Evolutionary conservation across 2,113 vertebrate species (phyloP), one percentile per base, ranked within the genome.

Genomic region (Solea senegalensis): DNA sequence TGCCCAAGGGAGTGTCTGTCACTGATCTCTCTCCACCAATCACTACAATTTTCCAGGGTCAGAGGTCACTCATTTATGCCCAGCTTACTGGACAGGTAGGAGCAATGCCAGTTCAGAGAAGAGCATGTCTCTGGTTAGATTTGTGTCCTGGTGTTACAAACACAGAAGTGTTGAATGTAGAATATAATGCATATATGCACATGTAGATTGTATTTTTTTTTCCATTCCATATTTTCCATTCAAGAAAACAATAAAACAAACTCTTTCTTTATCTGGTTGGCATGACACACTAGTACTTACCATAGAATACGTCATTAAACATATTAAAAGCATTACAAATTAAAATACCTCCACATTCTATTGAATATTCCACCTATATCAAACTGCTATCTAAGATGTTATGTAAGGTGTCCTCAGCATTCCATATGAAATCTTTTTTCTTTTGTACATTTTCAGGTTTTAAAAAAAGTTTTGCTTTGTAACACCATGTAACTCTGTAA

Each of bases 11-110:
- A 11, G 62, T 92, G 46, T 85, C 88, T 13, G 86, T 79, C 63
- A 85, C 69, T 21, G 72, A 55, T 54, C 80, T 94, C 57, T 92
- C 92, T 54, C 88, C 85, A 50, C 86, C 90, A 15, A 79, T 91
- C 59, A 88, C 65, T 16, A 2, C 82, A 3, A 7, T 94, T 46
- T 94, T 93, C 81, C 87, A 91, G 74, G 90, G 89, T 84, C 91
- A 93, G 1, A 88, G 92, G 72, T 87, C 88, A 51, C 82, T 94
- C 61, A 26, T 92, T 69, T 94, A 92, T 65, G 88, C 84, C 41
- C 89, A 91, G 56, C 85, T 94, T 15, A 86, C 69, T 70, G 89
- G 88, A 84, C 4, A 89, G 91, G 92, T 92, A 72, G 44, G 71
- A 52, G 9, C 26, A 67, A n/a, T 14, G 28, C 1, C 39, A n/a